Evolutionary conservation across 2,797 vertebrate species (phyloP).

Genomic region (Lepilemur septentrionalis): DNA sequence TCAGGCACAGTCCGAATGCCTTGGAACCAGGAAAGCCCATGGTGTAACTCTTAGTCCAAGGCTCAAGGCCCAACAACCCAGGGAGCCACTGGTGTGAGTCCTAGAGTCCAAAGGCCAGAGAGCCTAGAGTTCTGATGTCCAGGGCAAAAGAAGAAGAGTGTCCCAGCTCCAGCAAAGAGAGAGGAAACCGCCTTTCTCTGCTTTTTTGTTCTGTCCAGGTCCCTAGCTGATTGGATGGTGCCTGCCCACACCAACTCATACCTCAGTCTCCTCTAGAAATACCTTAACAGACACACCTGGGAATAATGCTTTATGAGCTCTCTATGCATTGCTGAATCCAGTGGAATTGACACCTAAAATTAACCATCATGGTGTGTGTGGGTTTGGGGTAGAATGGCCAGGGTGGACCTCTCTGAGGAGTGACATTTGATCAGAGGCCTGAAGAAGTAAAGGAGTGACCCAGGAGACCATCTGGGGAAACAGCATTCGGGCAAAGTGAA

Average conservation of each 20-base stretch:
- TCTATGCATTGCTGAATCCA: background rate
- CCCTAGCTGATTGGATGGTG: background rate
- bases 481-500: background rate
- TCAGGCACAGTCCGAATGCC: background rate
- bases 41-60: background rate
- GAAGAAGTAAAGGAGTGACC: background rate
- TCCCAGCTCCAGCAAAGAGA: background rate
- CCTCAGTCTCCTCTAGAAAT: background rate
- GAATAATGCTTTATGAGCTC: background rate
- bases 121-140: background rate
- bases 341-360: background rate
- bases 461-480: background rate
- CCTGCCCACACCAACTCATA: background rate
- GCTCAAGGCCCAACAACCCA: no score
- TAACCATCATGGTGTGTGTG: background rate
- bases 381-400: background rate
- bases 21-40: background rate
- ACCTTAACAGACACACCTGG: background rate
- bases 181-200: background rate
- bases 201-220: background rate
- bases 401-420: background rate
- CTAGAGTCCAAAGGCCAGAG: background rate
- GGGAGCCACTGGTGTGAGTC: background rate
- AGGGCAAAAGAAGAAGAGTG: background rate
- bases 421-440: background rate